Evolutionary conservation across 1,140 invertebrate species (phyloP), one percentile per base, ranked within the genome.

Genomic region (Trichonephila inaurata): DNA sequence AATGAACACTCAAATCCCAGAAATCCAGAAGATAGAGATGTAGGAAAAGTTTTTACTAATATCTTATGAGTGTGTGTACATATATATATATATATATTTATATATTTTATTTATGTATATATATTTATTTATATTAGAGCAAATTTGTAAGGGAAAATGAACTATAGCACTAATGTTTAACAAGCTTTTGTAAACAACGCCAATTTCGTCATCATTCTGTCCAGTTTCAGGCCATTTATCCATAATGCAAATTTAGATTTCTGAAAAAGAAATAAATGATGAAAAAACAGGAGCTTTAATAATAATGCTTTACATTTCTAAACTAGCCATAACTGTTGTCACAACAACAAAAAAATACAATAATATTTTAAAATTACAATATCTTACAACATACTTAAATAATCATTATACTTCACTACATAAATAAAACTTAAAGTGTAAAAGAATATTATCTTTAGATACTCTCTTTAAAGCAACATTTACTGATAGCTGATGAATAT

Each of bases 21-120:
- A 88, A 93, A 88, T 93, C 92, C 92, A 93, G 92, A 93, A 93
- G 92, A 93, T 72, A 93, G 82, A 93, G 92, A 88, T 88, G 85
- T 88, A 85, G 64, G 92, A 86, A 93, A 92, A 82, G 77, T 64
- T 61, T 90, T 62, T 86, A 92, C 81, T 92, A 92, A 83, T 62
- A 40, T 91, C 60, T 92, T 92, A 66, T 86, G 64, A 86, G 61
- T 91, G 72, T 77, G 83, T 82, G 28, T 28, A 28, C 28, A 28
- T 28, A 91, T 83, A 83, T 64, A 64, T 77, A 77, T 89, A 60
- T 85, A 24, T 85, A 58, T 85, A 58, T 85, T 58, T 44, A 33
- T 77, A 33, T 77, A 33, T 77, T 40, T 33, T 77, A 33, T 77
- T 33, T 77, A 77, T 86, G 24, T 64, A 64, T 69, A 69, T 69